Evolutionary conservation across 2,113 vertebrate genomes (phyloP).

Genomic region (Pimephales promelas): DNA sequence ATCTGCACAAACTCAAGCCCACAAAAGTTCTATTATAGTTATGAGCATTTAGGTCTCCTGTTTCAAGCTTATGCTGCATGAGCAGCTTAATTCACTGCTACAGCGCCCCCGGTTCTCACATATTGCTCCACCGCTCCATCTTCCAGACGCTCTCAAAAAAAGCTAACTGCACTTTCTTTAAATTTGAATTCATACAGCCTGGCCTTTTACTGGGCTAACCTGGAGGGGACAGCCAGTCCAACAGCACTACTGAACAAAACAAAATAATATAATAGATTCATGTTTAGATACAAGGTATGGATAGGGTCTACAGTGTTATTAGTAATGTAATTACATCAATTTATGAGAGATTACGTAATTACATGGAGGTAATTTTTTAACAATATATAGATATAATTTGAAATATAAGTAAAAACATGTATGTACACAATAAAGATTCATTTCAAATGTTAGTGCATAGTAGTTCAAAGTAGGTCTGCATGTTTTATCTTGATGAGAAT

Average conservation of each 20-base stretch:
- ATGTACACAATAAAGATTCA: no score
- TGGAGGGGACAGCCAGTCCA: background rate
- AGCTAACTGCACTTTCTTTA: constrained; percentile 27
- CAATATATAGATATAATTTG: no score
- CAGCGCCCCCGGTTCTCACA: constrained; percentile 39
- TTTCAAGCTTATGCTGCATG: constrained; percentile 31
- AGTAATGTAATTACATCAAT: background rate
- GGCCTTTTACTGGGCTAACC: constrained; percentile 22
- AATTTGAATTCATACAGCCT: constrained; percentile 1
- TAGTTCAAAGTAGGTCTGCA: background rate
- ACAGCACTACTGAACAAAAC: background rate
- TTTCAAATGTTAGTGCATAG: background rate
- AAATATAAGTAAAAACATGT: background rate
- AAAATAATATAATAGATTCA: background rate
- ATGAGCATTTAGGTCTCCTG: constrained; percentile 28
- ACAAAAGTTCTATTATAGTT: constrained; percentile 34
- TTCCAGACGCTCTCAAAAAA: constrained; percentile 5
- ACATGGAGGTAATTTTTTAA: background rate
- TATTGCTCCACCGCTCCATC: constrained; percentile 27
- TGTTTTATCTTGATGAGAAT: background rate
- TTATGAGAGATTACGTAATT: no score
- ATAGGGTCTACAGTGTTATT: background rate
- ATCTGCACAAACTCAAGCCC: constrained; percentile 26
- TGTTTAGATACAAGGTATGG: background rate
- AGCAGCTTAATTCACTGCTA: constrained; percentile 47